Conservation (phyloP, 2,888 invertebrate genomes). For the Argyresthia albistria region DNA sequence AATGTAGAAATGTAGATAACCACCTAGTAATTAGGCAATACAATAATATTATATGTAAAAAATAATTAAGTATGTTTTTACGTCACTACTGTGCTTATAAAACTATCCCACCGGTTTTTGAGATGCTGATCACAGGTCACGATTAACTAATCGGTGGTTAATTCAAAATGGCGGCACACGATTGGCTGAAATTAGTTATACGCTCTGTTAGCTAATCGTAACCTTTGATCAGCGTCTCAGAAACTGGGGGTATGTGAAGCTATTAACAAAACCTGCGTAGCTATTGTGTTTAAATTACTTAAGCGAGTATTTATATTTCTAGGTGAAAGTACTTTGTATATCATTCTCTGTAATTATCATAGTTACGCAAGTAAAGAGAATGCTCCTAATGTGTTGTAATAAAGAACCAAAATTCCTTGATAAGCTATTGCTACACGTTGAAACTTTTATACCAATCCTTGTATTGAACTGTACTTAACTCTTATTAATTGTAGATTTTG, state of each 20-base stretch:
- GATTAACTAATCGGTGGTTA: no score
- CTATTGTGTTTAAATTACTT: background rate
- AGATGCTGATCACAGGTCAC: no score
- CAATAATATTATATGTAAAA: background rate
- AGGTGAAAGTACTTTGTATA: background rate
- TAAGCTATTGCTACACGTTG: slow-evolving; percentile 59
- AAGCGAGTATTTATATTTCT: background rate
- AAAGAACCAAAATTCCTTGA: slow-evolving; percentile 63
- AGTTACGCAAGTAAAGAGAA: slow-evolving; percentile 11
- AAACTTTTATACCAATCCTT: slow-evolving; percentile 71
- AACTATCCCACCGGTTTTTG: background rate
- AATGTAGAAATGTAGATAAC: slow-evolving; percentile 67
- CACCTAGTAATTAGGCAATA: slow-evolving; percentile 27
- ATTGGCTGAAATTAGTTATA: no score
- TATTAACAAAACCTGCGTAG: background rate
- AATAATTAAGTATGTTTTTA: background rate
- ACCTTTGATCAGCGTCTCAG: no score
- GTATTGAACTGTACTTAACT: slow-evolving; percentile 71
- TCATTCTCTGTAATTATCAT: background rate
- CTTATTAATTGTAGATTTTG: slow-evolving; percentile 67
- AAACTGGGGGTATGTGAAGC: no score
- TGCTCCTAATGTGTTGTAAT: slow-evolving; percentile 42
- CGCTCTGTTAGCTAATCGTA: no score
- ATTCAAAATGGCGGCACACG: no score
- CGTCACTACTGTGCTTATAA: no score